These are phyloP conservation scores for Perca fluviatilis DNA, from an alignment of 2,113 vertebrate genomes.

Conservation along the genomic window DNA sequence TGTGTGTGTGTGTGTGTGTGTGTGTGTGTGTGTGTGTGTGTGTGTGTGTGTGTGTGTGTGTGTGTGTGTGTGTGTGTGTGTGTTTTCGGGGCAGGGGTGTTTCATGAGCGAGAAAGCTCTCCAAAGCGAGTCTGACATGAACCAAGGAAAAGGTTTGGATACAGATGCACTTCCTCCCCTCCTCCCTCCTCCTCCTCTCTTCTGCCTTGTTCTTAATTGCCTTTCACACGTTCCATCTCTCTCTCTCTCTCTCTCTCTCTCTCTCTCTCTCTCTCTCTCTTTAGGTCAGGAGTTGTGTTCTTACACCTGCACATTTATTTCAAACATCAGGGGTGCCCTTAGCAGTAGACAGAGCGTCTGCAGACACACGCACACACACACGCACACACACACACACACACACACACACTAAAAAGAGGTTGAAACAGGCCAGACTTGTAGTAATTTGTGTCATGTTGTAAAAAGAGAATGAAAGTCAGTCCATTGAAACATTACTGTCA, in stretches of 20 bases:
- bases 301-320: constrained; percentile 77
- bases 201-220: constrained; percentile 48
- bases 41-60: constrained; percentile 15
- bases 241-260: constrained; percentile 23
- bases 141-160: constrained; percentile 13
- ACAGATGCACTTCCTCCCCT: constrained; percentile 29
- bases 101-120: constrained; percentile 31
- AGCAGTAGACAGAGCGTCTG: constrained; percentile 47
- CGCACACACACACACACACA: constrained; percentile 20
- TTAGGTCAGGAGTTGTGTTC: constrained; percentile 54
- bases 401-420: constrained; percentile 2
- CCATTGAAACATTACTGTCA: not conserved
- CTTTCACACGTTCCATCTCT: constrained; percentile 53
- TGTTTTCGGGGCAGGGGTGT: constrained; percentile 16
- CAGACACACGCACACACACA: constrained; percentile 3
- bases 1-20: constrained; percentile 14
- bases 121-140: constrained; percentile 46
- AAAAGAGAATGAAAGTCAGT: not conserved
- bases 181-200: constrained; percentile 22
- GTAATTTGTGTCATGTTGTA: not conserved
- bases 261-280: constrained; percentile 20
- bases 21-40: constrained; percentile 13
- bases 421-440: not conserved
- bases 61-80: constrained; percentile 17
- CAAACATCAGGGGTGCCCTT: constrained; percentile 54